Evolutionary conservation across 1,140 invertebrate species (phyloP).

Genomic region (Nautilus pompilius): DNA sequence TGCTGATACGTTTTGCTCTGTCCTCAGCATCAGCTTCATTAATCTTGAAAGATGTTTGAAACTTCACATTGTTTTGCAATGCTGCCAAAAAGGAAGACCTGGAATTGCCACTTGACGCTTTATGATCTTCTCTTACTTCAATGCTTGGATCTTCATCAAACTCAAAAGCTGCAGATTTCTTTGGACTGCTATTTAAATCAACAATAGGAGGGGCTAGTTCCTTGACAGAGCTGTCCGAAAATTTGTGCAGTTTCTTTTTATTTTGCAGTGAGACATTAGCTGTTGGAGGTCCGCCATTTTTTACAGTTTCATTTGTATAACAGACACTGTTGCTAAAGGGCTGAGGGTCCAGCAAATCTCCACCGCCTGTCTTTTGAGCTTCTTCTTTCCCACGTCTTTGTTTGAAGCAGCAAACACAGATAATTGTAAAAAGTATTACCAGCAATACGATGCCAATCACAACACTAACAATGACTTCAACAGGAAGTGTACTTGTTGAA

Average conservation of each 20-base stretch:
- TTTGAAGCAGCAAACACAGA: slow-evolving; percentile 24
- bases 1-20: slow-evolving; percentile 21
- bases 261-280: not conserved
- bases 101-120: not conserved
- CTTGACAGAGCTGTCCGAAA: too few relatives aligned
- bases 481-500: too few relatives aligned
- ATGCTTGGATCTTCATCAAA: not conserved
- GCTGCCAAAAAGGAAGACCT: slow-evolving; percentile 22
- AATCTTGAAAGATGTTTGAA: slow-evolving; percentile 21
- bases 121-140: slow-evolving; percentile 4
- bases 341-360: slow-evolving; percentile 4
- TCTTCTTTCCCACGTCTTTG: not conserved
- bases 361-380: not conserved
- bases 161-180: not conserved
- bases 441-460: slow-evolving; percentile 19
- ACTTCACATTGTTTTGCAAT: slow-evolving; percentile 21
- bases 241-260: not conserved
- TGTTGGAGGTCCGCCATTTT: slow-evolving; percentile 11
- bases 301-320: slow-evolving; percentile 10
- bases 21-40: slow-evolving; percentile 26
- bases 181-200: slow-evolving; percentile 2
- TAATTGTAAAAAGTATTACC: slow-evolving; percentile 17
- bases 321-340: slow-evolving; percentile 14
- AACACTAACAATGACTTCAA: slow-evolving; percentile 24
- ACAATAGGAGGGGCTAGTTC: slow-evolving; percentile 8